Evolutionary conservation across 1,140 invertebrate genomes (phyloP), one percentile per base, ranked within the genome.

Genomic region (Zaprionus gabonicus): DNA sequence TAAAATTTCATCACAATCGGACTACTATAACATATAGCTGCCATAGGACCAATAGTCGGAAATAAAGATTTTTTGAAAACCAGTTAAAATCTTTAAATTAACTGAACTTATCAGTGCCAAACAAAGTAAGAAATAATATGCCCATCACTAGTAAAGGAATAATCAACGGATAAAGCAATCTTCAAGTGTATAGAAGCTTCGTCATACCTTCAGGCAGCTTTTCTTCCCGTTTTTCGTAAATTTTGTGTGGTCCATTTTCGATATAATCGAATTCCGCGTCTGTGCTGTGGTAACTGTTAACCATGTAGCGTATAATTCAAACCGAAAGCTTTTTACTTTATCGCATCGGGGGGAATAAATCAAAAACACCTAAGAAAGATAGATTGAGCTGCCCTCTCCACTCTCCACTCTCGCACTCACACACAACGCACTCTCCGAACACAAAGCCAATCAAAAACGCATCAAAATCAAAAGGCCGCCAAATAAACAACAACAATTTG

Each of bases 291-390:
- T 88, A 88, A 85, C 85, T 68, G 81, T 90, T 72, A 71, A 79
- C 44, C 79, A 81, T 78, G 81, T 76, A 71, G 66, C 76, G 69
- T 34, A 88, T 88, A 85, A 84, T 82, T 87, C 84, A 88, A 88
- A 83, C 71, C 69, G 82, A 90, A 90, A 91, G 86, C 85, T 85
- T 85, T 87, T 90, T 91, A 71, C 81, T 78, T 91, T 85, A 90
- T 85, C 82, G 84, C 56, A 81, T 88, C 81, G 79, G 57, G 57
- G 59, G 36, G 60, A 82, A 90, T 90, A 82, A 90, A 90, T 90
- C 86, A 90, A 90, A 88, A 81, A 51, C 20, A 25, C 9, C 46
- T 51, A 51, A 51, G 20, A 23, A 51, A 51, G 46, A 51, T 51
- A 51, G 46, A 51, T 51, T 12, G 46, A 25, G 34, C 34, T 13